Evolutionary conservation across 2,113 vertebrate species (phyloP), one percentile per base, ranked within the genome.

Genomic region (Cavia porcellus): DNA sequence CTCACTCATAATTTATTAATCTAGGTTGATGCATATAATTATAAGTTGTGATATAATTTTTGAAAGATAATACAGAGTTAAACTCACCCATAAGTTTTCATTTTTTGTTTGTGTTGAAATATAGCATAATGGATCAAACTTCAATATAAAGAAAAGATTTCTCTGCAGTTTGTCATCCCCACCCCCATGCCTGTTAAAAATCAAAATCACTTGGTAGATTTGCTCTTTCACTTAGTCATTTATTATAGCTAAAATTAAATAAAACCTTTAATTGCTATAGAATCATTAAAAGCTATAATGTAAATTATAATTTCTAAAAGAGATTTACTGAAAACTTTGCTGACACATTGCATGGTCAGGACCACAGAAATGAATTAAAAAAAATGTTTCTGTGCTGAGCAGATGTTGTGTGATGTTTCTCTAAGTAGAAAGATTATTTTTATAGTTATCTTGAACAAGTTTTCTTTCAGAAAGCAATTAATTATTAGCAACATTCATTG

Each of bases 381-480:
- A 77, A 89, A 92, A 90, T 72, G 13, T 57, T 68, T 14, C 17
- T 55, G 77, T 64, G 19, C 66, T 89, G 11, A 95, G 47, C 81
- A 75, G 28, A 30, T 70, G 8, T 17, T 89, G 1, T 64, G 62
- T 45, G 11, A 7, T 86, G 28, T 80, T 94, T 64, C 38, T 10
- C 64, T 12, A 89, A 80, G 25, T 92, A 87, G 15, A 19, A 93
- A 77, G 22, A 45, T 74, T 61, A 74, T 55, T 85, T 75, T 92
- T 52, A 79, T 22, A 42, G 42, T 80, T 90, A 64, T 22, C 68
- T 59, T 70, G 45, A 75, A 80, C 20, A n/a, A 61, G 6, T 80
- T 95, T 94, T 95, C 84, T 66, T 88, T 85, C 70, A 85, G 57
- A 14, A 7, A 93, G 12, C 24, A 91, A 94, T 89, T 68, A 7